Conservation (phyloP, 2,888 invertebrate genomes). For the Lutraria lutraria region DNA sequence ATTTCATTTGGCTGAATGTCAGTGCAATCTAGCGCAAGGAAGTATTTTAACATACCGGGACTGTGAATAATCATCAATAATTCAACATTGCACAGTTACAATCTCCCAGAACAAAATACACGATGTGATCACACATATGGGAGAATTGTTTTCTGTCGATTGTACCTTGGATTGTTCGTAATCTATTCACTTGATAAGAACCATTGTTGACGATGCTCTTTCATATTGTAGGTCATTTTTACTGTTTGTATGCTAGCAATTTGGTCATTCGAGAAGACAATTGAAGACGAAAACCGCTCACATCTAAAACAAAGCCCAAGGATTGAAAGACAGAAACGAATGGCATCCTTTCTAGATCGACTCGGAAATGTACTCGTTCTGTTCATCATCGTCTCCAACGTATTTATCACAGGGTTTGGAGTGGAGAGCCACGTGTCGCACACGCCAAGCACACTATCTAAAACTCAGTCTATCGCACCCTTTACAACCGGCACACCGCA, state of each 20-base stretch:
- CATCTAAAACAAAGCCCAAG: slow-evolving; percentile 10
- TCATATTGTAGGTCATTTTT: slow-evolving; percentile 48
- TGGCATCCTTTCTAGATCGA: slow-evolving; percentile 61
- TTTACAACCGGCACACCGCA: neutral
- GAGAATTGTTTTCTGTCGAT: no score
- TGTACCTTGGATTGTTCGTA: no score
- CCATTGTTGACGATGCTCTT: neutral
- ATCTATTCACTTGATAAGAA: no score
- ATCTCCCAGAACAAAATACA: no score
- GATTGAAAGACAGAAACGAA: slow-evolving; percentile 17
- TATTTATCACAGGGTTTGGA: slow-evolving; percentile 71
- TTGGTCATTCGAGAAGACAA: slow-evolving; percentile 55
- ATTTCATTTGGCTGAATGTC: no score
- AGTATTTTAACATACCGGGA: no score
- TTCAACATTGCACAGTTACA: no score
- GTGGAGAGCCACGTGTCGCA: slow-evolving; percentile 41
- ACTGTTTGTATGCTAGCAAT: slow-evolving; percentile 66
- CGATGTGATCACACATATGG: no score
- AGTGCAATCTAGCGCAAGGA: no score
- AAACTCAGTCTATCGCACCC: neutral
- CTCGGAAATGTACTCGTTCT: slow-evolving; percentile 65
- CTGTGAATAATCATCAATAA: no score
- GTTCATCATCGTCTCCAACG: slow-evolving; percentile 68
- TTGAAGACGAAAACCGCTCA: slow-evolving; percentile 25
- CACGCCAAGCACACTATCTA: neutral